These are phyloP conservation scores for Nomada lathburiana DNA, from an alignment of 2,888 invertebrate species.

Conservation along the genomic window DNA sequence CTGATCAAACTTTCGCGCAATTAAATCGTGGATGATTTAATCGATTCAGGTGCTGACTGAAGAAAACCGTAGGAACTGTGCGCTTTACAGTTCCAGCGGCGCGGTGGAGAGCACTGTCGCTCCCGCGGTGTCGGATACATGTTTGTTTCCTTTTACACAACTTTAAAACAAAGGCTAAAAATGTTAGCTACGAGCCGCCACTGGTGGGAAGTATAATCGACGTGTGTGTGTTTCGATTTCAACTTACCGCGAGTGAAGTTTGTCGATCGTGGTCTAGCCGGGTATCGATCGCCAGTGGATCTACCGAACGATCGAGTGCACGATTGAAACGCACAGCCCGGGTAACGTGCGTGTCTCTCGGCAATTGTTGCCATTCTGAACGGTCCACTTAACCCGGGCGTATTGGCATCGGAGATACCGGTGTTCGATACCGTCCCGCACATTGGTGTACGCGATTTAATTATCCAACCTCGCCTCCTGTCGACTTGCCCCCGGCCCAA, in stretches of 20 bases:
- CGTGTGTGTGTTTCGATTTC: slow-evolving; percentile 8
- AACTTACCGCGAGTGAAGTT: slow-evolving; percentile 15
- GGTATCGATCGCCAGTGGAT: slow-evolving; percentile 40
- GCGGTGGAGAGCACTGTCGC: too few species aligned
- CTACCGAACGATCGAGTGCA: slow-evolving; percentile 37
- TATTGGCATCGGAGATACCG: slow-evolving; percentile 60
- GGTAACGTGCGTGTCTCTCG: slow-evolving; percentile 49
- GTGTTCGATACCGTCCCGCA: slow-evolving; percentile 64
- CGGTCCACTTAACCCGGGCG: slow-evolving; percentile 64
- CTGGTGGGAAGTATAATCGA: too few species aligned
- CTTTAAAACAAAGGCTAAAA: too few species aligned
- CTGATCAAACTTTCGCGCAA: background rate
- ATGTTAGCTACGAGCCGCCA: too few species aligned
- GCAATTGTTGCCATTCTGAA: slow-evolving; percentile 66
- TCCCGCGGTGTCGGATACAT: too few species aligned
- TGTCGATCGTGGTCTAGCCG: slow-evolving; percentile 43
- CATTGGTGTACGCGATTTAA: slow-evolving; percentile 67
- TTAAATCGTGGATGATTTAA: slow-evolving; percentile 14
- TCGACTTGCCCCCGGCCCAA: slow-evolving; percentile 45
- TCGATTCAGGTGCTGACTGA: slow-evolving; percentile 15
- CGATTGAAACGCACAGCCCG: slow-evolving; percentile 52
- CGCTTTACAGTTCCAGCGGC: background rate
- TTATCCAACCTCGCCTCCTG: slow-evolving; percentile 60
- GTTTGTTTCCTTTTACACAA: too few species aligned
- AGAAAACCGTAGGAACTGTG: background rate